A percentile compares a stretch with the other conserved stretches of the same genome.
phyloP scores from a whole-genome alignment of 2,888 invertebrate species.

The Capitulum mitella region DNA sequence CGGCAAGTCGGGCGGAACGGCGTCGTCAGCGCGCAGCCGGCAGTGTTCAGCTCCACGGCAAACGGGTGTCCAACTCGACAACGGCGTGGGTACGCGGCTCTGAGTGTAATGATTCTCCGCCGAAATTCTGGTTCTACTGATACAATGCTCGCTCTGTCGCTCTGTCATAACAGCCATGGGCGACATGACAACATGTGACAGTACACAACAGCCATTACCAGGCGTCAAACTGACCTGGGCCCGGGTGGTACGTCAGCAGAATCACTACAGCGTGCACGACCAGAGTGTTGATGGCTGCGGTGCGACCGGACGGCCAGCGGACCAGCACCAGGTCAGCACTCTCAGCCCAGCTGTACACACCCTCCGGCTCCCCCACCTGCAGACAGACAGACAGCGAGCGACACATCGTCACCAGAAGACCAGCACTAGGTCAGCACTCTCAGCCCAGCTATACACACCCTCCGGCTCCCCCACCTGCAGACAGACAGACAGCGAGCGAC shows the following conservation, averaged over 20 bases:
- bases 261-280: conserved; percentile 79
- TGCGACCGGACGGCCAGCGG: conserved; percentile 66
- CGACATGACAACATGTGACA: no score
- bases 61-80: no score
- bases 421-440: conserved; percentile 51
- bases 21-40: no score
- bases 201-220: no score
- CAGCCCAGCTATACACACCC: background rate
- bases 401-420: conserved; percentile 56
- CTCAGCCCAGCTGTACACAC: background rate
- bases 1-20: no score
- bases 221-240: background rate
- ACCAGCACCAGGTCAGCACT: conserved; percentile 55
- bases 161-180: no score
- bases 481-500: background rate
- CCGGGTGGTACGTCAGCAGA: conserved; percentile 47
- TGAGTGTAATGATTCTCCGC: no score
- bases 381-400: background rate
- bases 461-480: background rate
- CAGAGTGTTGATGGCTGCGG: conserved; percentile 66
- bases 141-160: no score
- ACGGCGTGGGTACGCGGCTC: no score
- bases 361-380: background rate
- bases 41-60: no score
- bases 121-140: no score